These are phyloP conservation scores for Meteorus colon DNA, from an alignment of 2,888 invertebrate species.

Conservation along the genomic window DNA sequence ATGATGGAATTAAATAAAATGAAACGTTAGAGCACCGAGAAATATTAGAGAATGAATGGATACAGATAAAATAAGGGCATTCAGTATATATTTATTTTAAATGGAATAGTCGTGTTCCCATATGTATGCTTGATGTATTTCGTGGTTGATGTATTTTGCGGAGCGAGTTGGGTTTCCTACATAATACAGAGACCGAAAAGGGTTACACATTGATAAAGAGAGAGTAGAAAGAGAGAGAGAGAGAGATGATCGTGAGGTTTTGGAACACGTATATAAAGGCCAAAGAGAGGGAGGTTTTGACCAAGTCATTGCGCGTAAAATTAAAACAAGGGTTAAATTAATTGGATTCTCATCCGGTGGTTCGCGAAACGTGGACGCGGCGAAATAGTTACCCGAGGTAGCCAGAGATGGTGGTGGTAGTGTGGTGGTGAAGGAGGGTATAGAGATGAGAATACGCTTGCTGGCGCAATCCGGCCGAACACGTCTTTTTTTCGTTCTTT, in stretches of 20 bases:
- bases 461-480: slow-evolving; percentile 40
- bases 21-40: not conserved
- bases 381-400: slow-evolving; percentile 38
- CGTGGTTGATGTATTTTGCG: not conserved
- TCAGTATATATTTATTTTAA: not conserved
- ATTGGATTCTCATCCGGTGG: slow-evolving; percentile 45
- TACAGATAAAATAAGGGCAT: not conserved
- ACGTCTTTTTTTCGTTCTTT: slow-evolving; percentile 32
- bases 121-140: not conserved
- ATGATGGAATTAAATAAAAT: not conserved
- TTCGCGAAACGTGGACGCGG: slow-evolving; percentile 38
- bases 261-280: not conserved
- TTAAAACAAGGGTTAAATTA: slow-evolving; percentile 48
- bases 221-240: slow-evolving; percentile 40
- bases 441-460: slow-evolving; percentile 38
- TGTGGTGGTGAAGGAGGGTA: slow-evolving; percentile 1
- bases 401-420: not conserved
- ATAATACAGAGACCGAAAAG: not conserved
- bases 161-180: not conserved
- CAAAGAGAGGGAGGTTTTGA: slow-evolving; percentile 1
- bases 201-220: slow-evolving; percentile 10
- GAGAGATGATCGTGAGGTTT: slow-evolving; percentile 44
- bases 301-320: slow-evolving; percentile 43
- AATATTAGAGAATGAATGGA: not conserved
- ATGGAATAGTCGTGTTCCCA: slow-evolving; percentile 15